These are phyloP conservation scores for Trematocara caparti DNA, from an alignment of 2,797 vertebrate species.

Conservation along the genomic window DNA sequence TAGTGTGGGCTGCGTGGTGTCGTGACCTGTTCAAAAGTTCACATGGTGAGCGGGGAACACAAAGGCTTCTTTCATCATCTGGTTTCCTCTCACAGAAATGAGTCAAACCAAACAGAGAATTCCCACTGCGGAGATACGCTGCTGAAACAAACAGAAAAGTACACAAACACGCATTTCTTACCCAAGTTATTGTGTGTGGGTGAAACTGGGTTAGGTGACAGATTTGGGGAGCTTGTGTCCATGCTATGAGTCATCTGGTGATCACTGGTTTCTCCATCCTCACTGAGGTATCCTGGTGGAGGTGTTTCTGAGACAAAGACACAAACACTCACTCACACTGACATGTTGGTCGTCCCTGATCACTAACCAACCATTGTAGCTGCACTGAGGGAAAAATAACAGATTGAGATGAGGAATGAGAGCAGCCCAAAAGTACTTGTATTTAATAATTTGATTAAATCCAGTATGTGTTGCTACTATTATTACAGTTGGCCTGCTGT, in stretches of 20 bases:
- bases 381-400: neutral
- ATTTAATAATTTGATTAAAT: neutral
- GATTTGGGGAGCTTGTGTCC: conserved; percentile 95
- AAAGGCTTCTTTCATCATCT: conserved; percentile 69
- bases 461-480: neutral
- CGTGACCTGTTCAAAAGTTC: conserved; percentile 32
- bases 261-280: conserved; percentile 99
- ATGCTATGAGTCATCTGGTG: conserved; percentile 98
- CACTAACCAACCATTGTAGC: neutral
- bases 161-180: conserved; percentile 62
- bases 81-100: conserved; percentile 55
- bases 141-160: conserved; percentile 21
- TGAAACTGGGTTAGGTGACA: conserved; percentile 95
- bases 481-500: neutral
- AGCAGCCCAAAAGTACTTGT: neutral
- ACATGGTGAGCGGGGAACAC: conserved; percentile 34
- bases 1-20: conserved; percentile 41
- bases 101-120: conserved; percentile 49
- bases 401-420: neutral
- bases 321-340: neutral
- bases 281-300: conserved; percentile 96
- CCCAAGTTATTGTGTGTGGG: conserved; percentile 93
- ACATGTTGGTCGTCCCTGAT: neutral
- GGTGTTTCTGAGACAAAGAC: conserved; percentile 85
- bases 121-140: conserved; percentile 21